Evolutionary conservation across 1,140 invertebrate species (phyloP).

Genomic region (Leptinotarsa defecta): DNA sequence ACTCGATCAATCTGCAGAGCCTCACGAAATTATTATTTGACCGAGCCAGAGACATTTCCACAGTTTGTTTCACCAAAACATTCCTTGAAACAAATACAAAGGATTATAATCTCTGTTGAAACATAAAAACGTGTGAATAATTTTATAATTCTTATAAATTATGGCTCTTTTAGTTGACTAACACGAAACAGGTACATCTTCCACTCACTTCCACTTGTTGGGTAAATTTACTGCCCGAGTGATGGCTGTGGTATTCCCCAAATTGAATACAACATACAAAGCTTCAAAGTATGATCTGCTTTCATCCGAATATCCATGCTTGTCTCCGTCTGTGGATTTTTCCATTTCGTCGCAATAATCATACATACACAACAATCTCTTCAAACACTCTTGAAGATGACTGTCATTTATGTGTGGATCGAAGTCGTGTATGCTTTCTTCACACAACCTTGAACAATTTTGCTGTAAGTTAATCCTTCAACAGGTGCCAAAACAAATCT

Average conservation of each 20-base stretch:
- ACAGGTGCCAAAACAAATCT: too few species aligned
- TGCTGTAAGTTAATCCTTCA: background rate
- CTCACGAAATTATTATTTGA: constrained; percentile 60
- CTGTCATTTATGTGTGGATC: constrained; percentile 65
- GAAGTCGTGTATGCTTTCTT: constrained; percentile 58
- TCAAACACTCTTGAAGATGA: constrained; percentile 66
- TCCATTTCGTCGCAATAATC: constrained; percentile 54
- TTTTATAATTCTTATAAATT: too few species aligned
- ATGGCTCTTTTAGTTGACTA: too few species aligned
- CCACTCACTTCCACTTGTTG: constrained; percentile 49
- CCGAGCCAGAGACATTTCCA: constrained; percentile 59
- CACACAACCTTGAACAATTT: constrained; percentile 58
- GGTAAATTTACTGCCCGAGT: constrained; percentile 57
- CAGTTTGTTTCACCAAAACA: constrained; percentile 33
- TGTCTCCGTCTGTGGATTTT: constrained; percentile 23
- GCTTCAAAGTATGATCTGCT: constrained; percentile 59
- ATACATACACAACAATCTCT: constrained; percentile 62
- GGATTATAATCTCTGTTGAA: background rate
- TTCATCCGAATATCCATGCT: constrained; percentile 35
- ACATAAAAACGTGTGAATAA: too few species aligned
- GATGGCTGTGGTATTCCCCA: constrained; percentile 61
- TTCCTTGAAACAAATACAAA: constrained; percentile 38
- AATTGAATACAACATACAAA: constrained; percentile 64
- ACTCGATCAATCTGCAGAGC: constrained; percentile 55
- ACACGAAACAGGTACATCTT: constrained; percentile 12